phyloP scores from a whole-genome alignment of 92 coral and sea anemone species.

The Palythoa grandis region DNA sequence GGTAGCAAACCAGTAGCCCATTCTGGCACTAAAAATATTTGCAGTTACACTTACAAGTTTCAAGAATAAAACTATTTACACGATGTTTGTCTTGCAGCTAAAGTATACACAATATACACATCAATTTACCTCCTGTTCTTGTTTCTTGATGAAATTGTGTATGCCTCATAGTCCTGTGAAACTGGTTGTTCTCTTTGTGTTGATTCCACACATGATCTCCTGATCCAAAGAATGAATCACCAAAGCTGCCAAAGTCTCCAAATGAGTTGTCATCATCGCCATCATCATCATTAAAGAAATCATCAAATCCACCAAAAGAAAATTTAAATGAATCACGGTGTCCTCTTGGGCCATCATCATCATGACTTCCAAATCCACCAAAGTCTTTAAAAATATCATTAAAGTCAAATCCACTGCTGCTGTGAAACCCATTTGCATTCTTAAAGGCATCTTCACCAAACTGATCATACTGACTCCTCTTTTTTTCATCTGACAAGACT shows the following conservation, averaged over 20 bases:
- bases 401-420: constrained; percentile 70
- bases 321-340: constrained; percentile 79
- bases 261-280: constrained; percentile 84
- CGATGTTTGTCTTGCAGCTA: not conserved
- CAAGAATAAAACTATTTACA: too few relatives aligned
- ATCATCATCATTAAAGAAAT: constrained; percentile 88
- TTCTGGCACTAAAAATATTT: too few relatives aligned
- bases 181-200: constrained; percentile 53
- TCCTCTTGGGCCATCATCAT: constrained; percentile 58
- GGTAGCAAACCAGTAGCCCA: too few relatives aligned
- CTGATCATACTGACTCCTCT: constrained; percentile 95
- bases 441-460: constrained; percentile 97
- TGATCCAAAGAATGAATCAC: constrained; percentile 78
- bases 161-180: constrained; percentile 73
- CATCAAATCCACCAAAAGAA: constrained; percentile 99
- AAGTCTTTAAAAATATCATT: constrained; percentile 87
- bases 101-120: not conserved
- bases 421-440: constrained; percentile 66
- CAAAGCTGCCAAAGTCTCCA: constrained; percentile 73
- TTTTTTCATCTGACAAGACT: constrained; percentile 94
- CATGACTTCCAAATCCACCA: constrained; percentile 65
- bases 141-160: constrained; percentile 70
- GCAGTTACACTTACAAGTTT: too few relatives aligned
- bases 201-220: constrained; percentile 41
- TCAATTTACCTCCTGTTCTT: constrained; percentile 49